phyloP scores from a whole-genome alignment of 2,797 vertebrate genomes.

The Poecilia picta region DNA sequence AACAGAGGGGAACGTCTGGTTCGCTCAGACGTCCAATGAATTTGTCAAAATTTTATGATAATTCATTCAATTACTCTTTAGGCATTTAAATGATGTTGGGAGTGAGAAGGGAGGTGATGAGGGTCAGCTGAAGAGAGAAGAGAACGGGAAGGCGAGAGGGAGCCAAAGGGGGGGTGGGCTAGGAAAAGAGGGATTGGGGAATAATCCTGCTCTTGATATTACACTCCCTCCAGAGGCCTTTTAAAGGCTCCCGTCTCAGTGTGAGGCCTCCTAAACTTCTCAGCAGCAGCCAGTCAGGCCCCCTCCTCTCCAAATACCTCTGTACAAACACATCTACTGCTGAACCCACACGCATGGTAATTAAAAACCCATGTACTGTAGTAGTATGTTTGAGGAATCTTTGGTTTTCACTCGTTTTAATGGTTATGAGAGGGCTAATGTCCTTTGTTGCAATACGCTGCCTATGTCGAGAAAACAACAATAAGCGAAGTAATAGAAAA shows the following conservation, averaged over 20 bases:
- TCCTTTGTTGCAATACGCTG: background rate
- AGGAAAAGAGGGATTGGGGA: constrained; percentile 77
- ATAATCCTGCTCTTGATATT: constrained; percentile 90
- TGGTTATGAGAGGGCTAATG: background rate
- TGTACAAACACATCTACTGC: constrained; percentile 43
- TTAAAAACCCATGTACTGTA: constrained; percentile 20
- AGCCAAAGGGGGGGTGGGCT: constrained; percentile 54
- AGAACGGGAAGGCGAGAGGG: constrained; percentile 55
- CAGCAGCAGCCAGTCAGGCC: constrained; percentile 63
- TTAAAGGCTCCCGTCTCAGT: constrained; percentile 86
- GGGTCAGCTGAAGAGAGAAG: constrained; percentile 69
- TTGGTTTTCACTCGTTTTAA: constrained; percentile 18
- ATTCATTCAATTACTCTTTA: constrained; percentile 93
- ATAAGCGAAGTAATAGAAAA: constrained; percentile 44
- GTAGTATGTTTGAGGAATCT: constrained; percentile 4
- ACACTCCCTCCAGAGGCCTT: constrained; percentile 89
- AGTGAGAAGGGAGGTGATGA: constrained; percentile 71
- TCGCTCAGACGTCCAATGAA: constrained; percentile 83
- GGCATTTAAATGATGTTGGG: constrained; percentile 90
- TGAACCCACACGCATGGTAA: constrained; percentile 18
- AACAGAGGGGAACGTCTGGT: constrained; percentile 84
- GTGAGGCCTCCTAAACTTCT: constrained; percentile 84
- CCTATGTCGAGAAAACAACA: constrained; percentile 36
- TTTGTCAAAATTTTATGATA: constrained; percentile 97
- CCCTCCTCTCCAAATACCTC: constrained; percentile 53